Conservation (phyloP, 2,113 vertebrate genomes). For the Phodopus roborovskii region DNA sequence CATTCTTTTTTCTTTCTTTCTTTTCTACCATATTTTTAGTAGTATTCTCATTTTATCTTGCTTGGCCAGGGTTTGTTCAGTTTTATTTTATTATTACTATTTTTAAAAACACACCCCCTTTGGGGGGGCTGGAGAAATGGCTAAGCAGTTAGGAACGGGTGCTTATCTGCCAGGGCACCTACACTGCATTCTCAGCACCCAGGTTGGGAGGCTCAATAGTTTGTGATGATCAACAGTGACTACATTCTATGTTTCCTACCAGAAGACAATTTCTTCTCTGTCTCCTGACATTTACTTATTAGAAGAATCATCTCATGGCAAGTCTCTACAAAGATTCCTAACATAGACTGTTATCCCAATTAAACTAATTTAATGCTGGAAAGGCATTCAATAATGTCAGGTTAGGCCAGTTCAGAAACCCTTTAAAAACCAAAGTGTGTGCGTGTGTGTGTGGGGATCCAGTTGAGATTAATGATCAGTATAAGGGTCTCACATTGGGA, state of each 20-base stretch:
- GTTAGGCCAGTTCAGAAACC: not conserved
- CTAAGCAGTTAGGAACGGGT: not conserved
- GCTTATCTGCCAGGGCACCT: not conserved
- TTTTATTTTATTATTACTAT: not conserved
- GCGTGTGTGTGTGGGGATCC: not conserved
- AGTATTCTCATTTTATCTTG: not conserved
- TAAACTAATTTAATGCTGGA: not conserved
- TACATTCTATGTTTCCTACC: not conserved
- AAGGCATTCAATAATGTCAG: not conserved
- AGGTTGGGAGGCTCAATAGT: not conserved
- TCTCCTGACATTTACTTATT: not conserved
- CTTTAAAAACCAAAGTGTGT: not conserved
- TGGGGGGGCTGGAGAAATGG: not conserved
- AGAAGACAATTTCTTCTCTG: not conserved
- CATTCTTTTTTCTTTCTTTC: not conserved
- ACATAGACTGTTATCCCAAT: not conserved
- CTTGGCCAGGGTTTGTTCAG: not conserved
- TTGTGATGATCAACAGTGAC: not conserved
- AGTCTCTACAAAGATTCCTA: not conserved
- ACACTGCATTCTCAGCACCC: not conserved
- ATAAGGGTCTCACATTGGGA: not conserved
- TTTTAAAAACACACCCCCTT: not conserved
- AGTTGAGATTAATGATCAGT: not conserved
- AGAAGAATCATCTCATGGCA: not conserved
- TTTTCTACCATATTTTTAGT: not conserved